Conservation (phyloP, 2,113 vertebrate species). For the Campylomormyrus numenius region DNA sequence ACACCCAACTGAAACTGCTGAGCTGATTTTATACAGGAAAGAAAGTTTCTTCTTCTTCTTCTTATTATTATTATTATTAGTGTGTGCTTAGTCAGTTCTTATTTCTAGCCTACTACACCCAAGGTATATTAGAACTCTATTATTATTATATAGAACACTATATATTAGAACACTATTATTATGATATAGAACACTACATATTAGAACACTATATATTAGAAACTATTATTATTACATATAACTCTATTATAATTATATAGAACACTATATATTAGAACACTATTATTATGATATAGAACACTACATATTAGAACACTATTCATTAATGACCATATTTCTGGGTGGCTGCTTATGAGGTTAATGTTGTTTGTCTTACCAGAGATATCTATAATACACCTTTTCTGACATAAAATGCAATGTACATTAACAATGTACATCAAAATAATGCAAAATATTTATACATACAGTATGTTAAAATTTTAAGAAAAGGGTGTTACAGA, state of each 20-base stretch:
- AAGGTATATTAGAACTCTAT: not conserved
- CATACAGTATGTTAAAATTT: not conserved
- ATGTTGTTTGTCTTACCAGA: not conserved
- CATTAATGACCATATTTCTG: not conserved
- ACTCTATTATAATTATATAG: too few relatives aligned
- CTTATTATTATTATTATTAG: not conserved
- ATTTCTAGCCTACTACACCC: not conserved
- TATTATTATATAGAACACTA: too few relatives aligned
- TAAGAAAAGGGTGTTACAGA: not conserved
- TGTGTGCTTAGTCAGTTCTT: not conserved
- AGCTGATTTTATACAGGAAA: not conserved
- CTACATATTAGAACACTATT: not conserved
- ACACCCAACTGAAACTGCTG: not conserved
- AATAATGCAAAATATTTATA: not conserved
- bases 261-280: not conserved
- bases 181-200: too few relatives aligned
- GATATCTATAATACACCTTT: not conserved
- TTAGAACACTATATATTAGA: not conserved
- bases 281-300: too few relatives aligned
- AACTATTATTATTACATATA: too few relatives aligned
- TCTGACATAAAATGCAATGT: not conserved
- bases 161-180: not conserved
- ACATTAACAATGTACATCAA: not conserved
- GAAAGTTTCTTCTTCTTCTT: not conserved
- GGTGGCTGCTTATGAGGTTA: not conserved